A percentile compares a stretch with the other conserved stretches of the same genome.
Conservation (phyloP, 2,888 invertebrate genomes). For the Julus scanicus region DNA sequence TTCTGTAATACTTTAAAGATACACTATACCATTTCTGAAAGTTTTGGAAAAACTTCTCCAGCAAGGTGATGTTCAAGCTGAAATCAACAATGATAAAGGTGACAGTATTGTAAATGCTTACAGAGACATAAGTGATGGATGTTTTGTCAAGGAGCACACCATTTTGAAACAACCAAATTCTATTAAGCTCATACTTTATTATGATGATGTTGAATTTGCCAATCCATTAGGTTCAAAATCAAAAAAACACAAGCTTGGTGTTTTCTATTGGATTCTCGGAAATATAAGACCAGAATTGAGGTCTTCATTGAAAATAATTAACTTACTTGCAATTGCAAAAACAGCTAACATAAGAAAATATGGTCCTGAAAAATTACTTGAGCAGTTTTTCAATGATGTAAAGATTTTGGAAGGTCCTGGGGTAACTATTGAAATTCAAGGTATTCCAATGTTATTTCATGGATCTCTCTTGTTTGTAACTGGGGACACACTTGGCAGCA, state of each 20-base stretch:
- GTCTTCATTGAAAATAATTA: neutral
- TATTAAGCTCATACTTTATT: neutral
- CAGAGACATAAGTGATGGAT: neutral
- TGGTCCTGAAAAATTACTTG: slow-evolving; percentile 5
- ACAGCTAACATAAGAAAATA: slow-evolving; percentile 18
- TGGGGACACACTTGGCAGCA: neutral
- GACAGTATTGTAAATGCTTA: neutral
- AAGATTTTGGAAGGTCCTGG: neutral
- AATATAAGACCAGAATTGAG: neutral
- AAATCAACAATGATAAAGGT: neutral
- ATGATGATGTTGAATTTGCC: slow-evolving; percentile 45
- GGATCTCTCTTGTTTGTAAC: slow-evolving; percentile 41
- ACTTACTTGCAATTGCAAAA: slow-evolving; percentile 37
- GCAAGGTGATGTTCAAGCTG: neutral
- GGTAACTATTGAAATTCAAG: neutral
- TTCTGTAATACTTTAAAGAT: neutral
- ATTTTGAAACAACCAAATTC: neutral
- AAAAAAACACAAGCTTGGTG: slow-evolving; percentile 18
- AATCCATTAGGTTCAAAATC: slow-evolving; percentile 34
- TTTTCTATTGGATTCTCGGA: slow-evolving; percentile 18
- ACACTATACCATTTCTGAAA: neutral
- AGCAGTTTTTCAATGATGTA: neutral
- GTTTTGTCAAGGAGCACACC: neutral
- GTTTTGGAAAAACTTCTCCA: neutral
- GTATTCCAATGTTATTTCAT: neutral